A percentile compares a stretch with the other conserved stretches of the same genome.
These are phyloP conservation scores for Hyposoter didymator DNA, from an alignment of 2,888 invertebrate species.

Conservation along the genomic window DNA sequence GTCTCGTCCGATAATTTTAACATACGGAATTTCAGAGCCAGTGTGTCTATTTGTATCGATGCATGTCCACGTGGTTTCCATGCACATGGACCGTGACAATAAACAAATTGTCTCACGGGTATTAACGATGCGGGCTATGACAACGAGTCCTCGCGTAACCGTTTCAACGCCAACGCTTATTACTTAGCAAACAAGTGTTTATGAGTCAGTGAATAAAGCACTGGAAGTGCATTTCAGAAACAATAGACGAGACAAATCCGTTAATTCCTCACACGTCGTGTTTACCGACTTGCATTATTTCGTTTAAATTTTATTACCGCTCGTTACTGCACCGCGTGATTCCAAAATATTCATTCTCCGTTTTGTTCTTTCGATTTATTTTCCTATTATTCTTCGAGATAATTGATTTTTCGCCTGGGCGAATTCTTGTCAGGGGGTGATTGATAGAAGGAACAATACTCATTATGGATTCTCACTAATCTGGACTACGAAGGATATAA, in stretches of 20 bases:
- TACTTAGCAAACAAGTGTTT: conserved; percentile 58
- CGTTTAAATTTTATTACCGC: background rate
- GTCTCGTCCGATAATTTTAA: background rate
- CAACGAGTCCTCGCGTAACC: conserved; percentile 32
- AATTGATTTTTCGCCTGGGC: background rate
- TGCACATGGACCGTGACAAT: conserved; percentile 58
- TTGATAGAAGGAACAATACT: background rate
- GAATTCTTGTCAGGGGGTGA: background rate
- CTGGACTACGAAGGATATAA: background rate
- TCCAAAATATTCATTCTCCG: background rate
- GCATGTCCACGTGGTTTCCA: conserved; percentile 52
- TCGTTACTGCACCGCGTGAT: background rate
- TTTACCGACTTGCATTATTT: conserved; percentile 29
- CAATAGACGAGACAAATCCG: conserved; percentile 27
- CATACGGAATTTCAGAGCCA: background rate
- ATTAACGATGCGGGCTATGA: conserved; percentile 55
- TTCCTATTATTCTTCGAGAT: background rate
- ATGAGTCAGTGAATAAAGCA: conserved; percentile 44
- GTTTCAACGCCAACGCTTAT: conserved; percentile 58
- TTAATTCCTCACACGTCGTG: conserved; percentile 19
- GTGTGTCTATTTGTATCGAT: background rate
- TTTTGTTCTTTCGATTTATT: background rate
- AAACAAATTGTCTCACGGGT: conserved; percentile 59
- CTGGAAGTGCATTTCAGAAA: conserved; percentile 12
- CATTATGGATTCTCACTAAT: background rate